phyloP scores from a whole-genome alignment of 1,140 invertebrate species.

The Notospermus geniculatus region DNA sequence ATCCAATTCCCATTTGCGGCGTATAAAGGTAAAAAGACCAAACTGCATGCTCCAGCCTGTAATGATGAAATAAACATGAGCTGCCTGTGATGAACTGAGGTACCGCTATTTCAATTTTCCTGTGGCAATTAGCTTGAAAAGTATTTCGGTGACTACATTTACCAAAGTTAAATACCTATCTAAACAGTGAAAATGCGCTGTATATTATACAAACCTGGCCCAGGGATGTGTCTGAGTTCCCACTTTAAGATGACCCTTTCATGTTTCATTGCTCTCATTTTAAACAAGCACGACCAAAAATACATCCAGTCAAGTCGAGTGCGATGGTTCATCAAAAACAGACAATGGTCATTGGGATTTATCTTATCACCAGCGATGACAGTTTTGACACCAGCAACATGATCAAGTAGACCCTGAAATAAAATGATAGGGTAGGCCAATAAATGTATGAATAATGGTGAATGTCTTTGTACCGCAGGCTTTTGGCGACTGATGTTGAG shows the following conservation, averaged over 20 bases:
- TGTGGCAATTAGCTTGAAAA: too few relatives aligned
- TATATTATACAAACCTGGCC: conserved; percentile 69
- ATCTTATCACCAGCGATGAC: conserved; percentile 64
- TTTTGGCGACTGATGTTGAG: too few relatives aligned
- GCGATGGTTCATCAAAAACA: conserved; percentile 84
- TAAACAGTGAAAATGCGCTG: too few relatives aligned
- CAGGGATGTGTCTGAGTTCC: conserved; percentile 73
- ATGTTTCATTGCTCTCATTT: conserved; percentile 65
- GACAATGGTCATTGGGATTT: conserved; percentile 65
- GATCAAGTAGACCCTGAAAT: conserved; percentile 46
- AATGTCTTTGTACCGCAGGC: too few relatives aligned
- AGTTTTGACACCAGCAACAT: conserved; percentile 71
- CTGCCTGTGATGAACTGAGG: too few relatives aligned
- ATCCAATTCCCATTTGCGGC: conserved; percentile 74
- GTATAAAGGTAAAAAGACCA: conserved; percentile 77
- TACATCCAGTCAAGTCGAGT: conserved; percentile 89
- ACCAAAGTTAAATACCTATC: too few relatives aligned
- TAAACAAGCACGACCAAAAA: conserved; percentile 79
- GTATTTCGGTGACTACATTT: too few relatives aligned
- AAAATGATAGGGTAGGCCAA: conserved; percentile 10
- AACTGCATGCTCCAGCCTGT: conserved; percentile 82
- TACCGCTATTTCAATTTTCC: too few relatives aligned
- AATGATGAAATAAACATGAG: conserved; percentile 7
- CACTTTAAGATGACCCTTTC: conserved; percentile 84
- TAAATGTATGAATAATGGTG: too few relatives aligned